A percentile compares a stretch with the other conserved stretches of the same genome.
Conservation (phyloP, 1,140 invertebrate species). For the Eulimnadia texana region DNA sequence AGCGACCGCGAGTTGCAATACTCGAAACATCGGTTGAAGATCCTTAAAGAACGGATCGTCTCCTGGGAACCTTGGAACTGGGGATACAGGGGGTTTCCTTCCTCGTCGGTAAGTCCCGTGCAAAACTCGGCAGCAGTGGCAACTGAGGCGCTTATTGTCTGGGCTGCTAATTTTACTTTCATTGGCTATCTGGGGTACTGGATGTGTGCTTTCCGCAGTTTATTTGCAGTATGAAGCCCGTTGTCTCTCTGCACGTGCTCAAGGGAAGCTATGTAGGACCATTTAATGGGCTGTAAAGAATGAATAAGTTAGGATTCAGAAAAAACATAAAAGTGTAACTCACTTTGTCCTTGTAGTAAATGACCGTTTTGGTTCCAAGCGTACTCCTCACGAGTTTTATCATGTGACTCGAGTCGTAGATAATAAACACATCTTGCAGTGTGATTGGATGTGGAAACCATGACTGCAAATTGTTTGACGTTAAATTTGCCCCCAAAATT, state of each 20-base stretch:
- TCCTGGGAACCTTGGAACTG: background rate
- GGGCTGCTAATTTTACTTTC: background rate
- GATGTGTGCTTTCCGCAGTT: background rate
- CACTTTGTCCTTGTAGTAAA: no score
- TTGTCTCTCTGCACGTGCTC: background rate
- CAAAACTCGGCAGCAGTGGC: background rate
- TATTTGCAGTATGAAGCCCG: background rate
- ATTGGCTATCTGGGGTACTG: background rate
- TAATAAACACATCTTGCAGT: background rate
- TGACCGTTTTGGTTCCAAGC: background rate
- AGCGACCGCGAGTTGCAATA: no score
- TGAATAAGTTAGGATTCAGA: background rate
- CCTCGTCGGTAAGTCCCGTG: background rate
- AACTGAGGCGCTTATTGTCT: background rate
- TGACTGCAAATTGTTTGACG: background rate
- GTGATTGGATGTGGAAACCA: background rate
- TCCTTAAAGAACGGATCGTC: background rate
- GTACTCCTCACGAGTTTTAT: background rate
- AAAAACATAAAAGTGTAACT: background rate
- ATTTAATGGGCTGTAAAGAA: background rate
- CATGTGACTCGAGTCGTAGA: constrained; percentile 1
- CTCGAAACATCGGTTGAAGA: background rate
- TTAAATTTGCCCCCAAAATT: background rate
- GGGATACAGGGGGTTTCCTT: background rate
- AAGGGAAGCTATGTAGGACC: background rate